A percentile compares a stretch with the other conserved stretches of the same genome.
Evolutionary conservation across 2,888 invertebrate genomes (phyloP).

Genomic region (Mythimna ferrago): DNA sequence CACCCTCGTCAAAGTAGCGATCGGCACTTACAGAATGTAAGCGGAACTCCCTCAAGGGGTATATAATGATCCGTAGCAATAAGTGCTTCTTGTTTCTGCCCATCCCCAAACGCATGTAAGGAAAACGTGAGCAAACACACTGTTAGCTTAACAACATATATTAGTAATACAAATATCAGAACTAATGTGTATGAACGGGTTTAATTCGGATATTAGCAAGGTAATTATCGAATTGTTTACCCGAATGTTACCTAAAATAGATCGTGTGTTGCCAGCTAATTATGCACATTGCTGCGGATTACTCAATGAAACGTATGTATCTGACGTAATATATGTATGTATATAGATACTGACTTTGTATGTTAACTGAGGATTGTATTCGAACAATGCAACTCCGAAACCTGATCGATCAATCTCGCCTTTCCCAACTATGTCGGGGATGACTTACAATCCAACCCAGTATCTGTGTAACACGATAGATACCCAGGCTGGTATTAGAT

Average conservation of each 20-base stretch:
- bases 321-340: background rate
- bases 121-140: background rate
- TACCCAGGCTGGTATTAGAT: too few relatives aligned
- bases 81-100: conserved; percentile 33
- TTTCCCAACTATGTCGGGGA: too few relatives aligned
- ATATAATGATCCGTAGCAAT: conserved; percentile 23
- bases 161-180: conserved; percentile 9
- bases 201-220: conserved; percentile 5
- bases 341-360: background rate
- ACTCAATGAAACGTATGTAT: background rate
- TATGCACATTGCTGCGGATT: background rate
- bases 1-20: conserved; percentile 21
- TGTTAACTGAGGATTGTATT: too few relatives aligned
- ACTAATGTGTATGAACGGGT: conserved; percentile 15
- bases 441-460: too few relatives aligned
- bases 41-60: conserved; percentile 29
- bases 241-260: conserved; percentile 7
- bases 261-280: conserved; percentile 31
- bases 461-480: too few relatives aligned
- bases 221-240: conserved; percentile 38
- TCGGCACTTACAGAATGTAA: conserved; percentile 26
- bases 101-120: background rate
- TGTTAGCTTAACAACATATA: background rate
- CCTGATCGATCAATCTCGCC: too few relatives aligned
- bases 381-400: too few relatives aligned